Evolutionary conservation across 2,888 invertebrate genomes (phyloP).

Genomic region (Orthosia incerta): DNA sequence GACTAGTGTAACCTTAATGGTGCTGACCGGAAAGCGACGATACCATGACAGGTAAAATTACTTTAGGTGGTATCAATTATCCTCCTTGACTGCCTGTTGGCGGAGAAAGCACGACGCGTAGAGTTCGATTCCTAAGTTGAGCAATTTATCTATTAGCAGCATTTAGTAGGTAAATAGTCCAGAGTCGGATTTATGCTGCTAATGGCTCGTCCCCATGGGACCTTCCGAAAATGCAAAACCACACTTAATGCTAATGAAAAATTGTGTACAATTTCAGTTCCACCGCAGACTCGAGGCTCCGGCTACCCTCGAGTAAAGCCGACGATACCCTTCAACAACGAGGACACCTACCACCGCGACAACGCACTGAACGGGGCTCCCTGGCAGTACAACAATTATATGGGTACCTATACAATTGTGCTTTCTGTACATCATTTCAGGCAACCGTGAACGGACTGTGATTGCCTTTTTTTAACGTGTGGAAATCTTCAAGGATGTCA

Average conservation of each 20-base stretch:
- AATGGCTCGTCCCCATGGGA: not conserved
- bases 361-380: slow-evolving; percentile 71
- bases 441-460: not conserved
- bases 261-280: slow-evolving; percentile 32
- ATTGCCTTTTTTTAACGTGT: too few species aligned
- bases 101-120: too few species aligned
- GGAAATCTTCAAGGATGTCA: too few species aligned
- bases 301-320: slow-evolving; percentile 85
- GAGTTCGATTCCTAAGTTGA: too few species aligned
- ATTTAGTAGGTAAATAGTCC: not conserved
- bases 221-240: not conserved
- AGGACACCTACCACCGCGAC: slow-evolving; percentile 74
- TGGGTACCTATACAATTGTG: slow-evolving; percentile 39
- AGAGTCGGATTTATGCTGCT: not conserved
- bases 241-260: slow-evolving; percentile 3
- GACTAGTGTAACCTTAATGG: too few species aligned
- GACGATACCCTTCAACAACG: slow-evolving; percentile 81
- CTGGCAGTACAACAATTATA: slow-evolving; percentile 72
- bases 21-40: not conserved
- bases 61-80: too few species aligned
- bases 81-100: too few species aligned
- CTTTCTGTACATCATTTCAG: not conserved
- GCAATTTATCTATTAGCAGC: too few species aligned
- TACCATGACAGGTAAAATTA: not conserved
- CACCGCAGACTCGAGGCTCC: slow-evolving; percentile 47